Conservation (phyloP, 1,140 invertebrate genomes). For the Drosophila murphyi region DNA sequence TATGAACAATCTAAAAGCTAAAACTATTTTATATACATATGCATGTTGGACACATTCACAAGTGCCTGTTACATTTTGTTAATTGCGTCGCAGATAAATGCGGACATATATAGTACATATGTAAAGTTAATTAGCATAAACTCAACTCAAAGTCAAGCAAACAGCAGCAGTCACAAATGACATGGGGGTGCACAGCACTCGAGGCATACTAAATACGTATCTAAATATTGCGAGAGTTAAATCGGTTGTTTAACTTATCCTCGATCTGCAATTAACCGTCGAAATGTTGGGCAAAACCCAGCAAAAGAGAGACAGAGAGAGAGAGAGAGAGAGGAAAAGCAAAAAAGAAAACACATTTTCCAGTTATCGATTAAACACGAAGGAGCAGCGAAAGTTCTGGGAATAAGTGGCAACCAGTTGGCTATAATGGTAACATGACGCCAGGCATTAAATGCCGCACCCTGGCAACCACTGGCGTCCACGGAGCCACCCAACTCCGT, state of each 20-base stretch:
- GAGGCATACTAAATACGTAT: background rate
- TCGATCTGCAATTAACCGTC: slow-evolving; percentile 58
- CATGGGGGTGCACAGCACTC: slow-evolving; percentile 12
- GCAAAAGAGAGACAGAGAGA: background rate
- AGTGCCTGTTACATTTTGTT: slow-evolving; percentile 9
- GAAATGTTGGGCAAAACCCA: slow-evolving; percentile 35
- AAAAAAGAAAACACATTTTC: slow-evolving; percentile 21
- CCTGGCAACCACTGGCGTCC: slow-evolving; percentile 43
- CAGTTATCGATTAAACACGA: slow-evolving; percentile 71
- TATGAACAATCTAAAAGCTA: background rate
- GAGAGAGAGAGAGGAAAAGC: background rate
- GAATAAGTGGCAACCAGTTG: slow-evolving; percentile 24
- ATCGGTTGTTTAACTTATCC: slow-evolving; percentile 60
- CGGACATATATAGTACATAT: slow-evolving; percentile 11
- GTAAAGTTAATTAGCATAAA: slow-evolving; percentile 55
- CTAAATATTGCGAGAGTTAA: slow-evolving; percentile 7
- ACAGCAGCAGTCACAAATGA: slow-evolving; percentile 31
- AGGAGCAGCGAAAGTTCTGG: slow-evolving; percentile 69
- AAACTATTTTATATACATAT: background rate
- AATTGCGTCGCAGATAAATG: slow-evolving; percentile 51
- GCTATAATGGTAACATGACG: slow-evolving; percentile 73
- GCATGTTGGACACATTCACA: background rate
- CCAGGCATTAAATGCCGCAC: slow-evolving; percentile 72
- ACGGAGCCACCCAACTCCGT: slow-evolving; percentile 28
- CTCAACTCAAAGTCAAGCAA: slow-evolving; percentile 36